phyloP scores from a whole-genome alignment of 2,113 vertebrate species.

The Notarius lentiginosus region DNA sequence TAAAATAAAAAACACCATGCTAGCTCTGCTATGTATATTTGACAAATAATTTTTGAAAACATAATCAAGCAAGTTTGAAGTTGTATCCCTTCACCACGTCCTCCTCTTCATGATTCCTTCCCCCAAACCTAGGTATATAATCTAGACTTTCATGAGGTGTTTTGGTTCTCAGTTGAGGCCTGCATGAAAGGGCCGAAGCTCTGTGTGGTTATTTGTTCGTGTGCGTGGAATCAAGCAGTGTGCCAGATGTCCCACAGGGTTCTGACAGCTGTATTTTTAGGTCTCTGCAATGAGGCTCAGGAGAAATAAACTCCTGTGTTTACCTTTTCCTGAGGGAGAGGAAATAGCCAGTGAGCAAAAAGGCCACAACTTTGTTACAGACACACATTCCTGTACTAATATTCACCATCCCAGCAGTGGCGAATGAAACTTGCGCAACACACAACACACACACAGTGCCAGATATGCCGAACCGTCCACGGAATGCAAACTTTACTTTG shows the following conservation, averaged over 20 bases:
- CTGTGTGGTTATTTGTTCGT: background rate
- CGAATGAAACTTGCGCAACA: slow-evolving; percentile 20
- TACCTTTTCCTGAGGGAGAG: slow-evolving; percentile 51
- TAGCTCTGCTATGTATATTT: background rate
- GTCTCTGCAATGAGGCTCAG: slow-evolving; percentile 20
- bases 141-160: background rate
- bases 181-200: slow-evolving; percentile 5
- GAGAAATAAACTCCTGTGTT: slow-evolving; percentile 54
- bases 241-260: slow-evolving; percentile 39
- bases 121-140: background rate
- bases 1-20: background rate
- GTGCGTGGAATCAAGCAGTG: background rate
- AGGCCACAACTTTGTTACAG: slow-evolving; percentile 47
- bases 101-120: no score
- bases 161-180: background rate
- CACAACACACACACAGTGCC: slow-evolving; percentile 35
- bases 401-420: slow-evolving; percentile 20
- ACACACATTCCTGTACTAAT: slow-evolving; percentile 51
- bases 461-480: slow-evolving; percentile 41
- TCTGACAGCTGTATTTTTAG: slow-evolving; percentile 56
- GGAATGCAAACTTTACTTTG: slow-evolving; percentile 63
- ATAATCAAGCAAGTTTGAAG: background rate
- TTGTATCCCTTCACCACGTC: background rate
- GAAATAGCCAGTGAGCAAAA: slow-evolving; percentile 53
- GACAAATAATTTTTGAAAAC: background rate